Evolutionary conservation across 2,888 invertebrate genomes (phyloP).

Genomic region (Ecliptopera silaceata): DNA sequence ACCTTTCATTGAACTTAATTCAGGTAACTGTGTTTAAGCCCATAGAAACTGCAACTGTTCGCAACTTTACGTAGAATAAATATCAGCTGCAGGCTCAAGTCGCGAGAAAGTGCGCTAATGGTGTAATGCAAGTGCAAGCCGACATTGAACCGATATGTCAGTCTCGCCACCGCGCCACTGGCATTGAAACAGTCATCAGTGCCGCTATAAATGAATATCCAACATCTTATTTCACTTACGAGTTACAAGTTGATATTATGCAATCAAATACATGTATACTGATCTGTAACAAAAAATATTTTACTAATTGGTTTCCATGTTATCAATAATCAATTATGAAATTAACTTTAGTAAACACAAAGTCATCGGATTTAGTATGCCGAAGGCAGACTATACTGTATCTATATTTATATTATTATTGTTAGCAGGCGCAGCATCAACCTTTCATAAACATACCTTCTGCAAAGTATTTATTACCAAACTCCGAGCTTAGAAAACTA

Average conservation of each 20-base stretch:
- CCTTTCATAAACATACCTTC: not conserved
- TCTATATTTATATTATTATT: not conserved
- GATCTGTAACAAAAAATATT: too few species aligned
- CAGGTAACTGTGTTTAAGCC: not conserved
- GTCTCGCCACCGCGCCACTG: constrained; percentile 4
- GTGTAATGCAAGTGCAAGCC: constrained; percentile 10
- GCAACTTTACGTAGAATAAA: constrained; percentile 8
- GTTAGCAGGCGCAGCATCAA: not conserved
- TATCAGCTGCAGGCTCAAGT: constrained; percentile 3
- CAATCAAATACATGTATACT: too few species aligned
- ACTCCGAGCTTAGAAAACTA: too few species aligned
- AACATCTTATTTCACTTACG: too few species aligned
- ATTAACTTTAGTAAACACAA: too few species aligned
- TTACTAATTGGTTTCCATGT: too few species aligned
- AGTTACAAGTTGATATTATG: too few species aligned
- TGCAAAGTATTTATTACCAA: too few species aligned
- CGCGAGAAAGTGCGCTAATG: constrained; percentile 25
- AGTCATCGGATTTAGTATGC: not conserved
- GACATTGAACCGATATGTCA: constrained; percentile 21
- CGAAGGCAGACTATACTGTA: not conserved
- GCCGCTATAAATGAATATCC: too few species aligned
- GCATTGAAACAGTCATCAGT: constrained; percentile 1
- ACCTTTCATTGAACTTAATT: too few species aligned
- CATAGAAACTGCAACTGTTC: constrained; percentile 11
- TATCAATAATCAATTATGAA: too few species aligned